Base-by-base conservation (phyloP, 2,888 invertebrate genomes). In the Phortica magna region DNA sequence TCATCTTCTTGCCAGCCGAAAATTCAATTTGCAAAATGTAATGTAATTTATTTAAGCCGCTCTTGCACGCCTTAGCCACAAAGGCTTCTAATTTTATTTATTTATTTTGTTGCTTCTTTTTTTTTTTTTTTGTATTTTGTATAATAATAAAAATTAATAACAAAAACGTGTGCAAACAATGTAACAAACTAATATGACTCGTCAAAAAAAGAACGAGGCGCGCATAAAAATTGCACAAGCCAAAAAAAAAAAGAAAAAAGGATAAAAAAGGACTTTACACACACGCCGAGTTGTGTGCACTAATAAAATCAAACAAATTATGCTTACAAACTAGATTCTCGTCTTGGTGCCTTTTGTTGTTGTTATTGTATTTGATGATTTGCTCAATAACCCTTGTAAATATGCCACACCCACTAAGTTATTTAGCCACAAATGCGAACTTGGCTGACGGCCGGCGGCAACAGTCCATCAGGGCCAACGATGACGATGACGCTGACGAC, bases 341-440 rank as follows among this genome's bases (percentile, higher is more conserved):
- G 81, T 82, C 76, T 76, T 78, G 77, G 72, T 73, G 57, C n/a
- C n/a, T n/a, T n/a, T 73, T 74, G 10, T 73, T 72, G 72, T 65
- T 77, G 75, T 53, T 19, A 76, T 39, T 31, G 43, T 31, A n/a
- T 53, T 55, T 82, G 84, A 88, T 89, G 89, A 90, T 90, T 89
- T 90, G 90, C 90, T 89, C 90, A 90, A 90, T 90, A 90, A 89
- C 90, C 90, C 90, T 89, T 90, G 90, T 90, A 90, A 90, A 31
- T 31, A 31, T 90, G 86, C 84, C 83, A 84, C 85, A 82, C 81
- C 79, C 80, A 80, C 75, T 79, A 81, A 76, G 77, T 72, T 39
- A 55, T 43, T 74, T 42, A 76, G 76, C 48, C 68, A 57, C 53
- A 43, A 17, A 5, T 10, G n/a, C 31, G 41, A 12, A 70, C 77